A percentile compares a stretch with the other conserved stretches of the same genome.
These are phyloP conservation scores for Haemorhous mexicanus DNA, from an alignment of 2,113 vertebrate genomes.

Conservation along the genomic window DNA sequence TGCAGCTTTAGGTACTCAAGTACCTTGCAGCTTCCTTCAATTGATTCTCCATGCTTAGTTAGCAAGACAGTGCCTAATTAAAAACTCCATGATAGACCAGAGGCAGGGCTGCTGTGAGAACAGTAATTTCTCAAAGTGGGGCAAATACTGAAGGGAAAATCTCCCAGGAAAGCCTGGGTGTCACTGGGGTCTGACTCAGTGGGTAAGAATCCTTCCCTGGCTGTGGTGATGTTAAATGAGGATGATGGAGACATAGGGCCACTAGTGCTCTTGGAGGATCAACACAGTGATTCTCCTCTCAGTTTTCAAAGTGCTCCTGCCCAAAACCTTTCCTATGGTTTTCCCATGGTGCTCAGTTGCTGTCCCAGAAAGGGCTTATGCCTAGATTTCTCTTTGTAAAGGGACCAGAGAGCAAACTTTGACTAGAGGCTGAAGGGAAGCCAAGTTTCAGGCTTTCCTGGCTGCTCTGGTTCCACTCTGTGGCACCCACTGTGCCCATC, in stretches of 20 bases:
- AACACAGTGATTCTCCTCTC: not conserved
- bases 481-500: no score
- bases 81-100: not conserved
- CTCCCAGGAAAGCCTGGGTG: not conserved
- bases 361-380: not conserved
- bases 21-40: not conserved
- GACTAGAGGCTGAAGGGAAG: not conserved
- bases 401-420: fast-evolving
- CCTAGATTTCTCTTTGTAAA: not conserved
- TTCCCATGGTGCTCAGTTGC: not conserved
- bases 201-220: not conserved
- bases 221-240: not conserved
- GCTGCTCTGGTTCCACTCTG: not conserved
- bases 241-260: not conserved
- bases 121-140: not conserved
- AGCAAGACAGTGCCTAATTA: not conserved
- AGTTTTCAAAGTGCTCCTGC: not conserved
- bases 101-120: not conserved
- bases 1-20: not conserved
- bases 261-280: not conserved
- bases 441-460: not conserved
- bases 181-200: not conserved
- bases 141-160: not conserved
- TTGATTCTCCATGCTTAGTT: not conserved
- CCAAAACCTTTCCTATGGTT: not conserved